Base-by-base conservation (phyloP, 2,113 vertebrate genomes). In the Gallinago media region DNA sequence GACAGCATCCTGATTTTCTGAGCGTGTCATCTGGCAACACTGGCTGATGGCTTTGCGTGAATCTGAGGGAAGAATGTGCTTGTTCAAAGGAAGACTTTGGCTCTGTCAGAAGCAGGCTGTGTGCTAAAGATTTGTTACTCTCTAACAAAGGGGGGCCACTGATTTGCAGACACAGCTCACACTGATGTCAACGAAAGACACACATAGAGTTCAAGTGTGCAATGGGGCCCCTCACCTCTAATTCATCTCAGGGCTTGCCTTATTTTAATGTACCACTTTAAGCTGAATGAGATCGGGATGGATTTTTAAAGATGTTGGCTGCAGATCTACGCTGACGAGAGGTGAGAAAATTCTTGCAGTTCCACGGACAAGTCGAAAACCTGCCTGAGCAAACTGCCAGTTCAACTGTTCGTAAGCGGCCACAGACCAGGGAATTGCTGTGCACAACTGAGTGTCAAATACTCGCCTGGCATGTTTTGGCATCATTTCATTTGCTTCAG, bases 281-380 rank as follows among this genome's bases (percentile, higher is more conserved):
- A 78, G 75, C 52, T 92, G 90, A 92, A 77, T 74, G 75, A 89
- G 63, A 84, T 23, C 2, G 5, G 68, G 75, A 56, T 67, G 40
- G 78, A 90, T 88, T 95, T 96, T 96, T 95, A 93, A 96, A 96
- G 95, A 90, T 67, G 71, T 83, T 96, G 85, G 89, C 95, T 95
- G 49, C 84, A 93, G 82, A 84, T 86, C 59, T 68, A 59, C 0
- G 0, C 70, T 75, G 88, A 92, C 0, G 42, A 92, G 80, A 96
- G 85, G 92, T 93, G 94, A 94, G 85, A 97, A 96, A 96, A 94
- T 95, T 63, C 82, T 95, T 77, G 72, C 85, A 80, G 38, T 67
- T 95, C 85, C 85, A 94, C 4, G 90, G 93, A 94, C 92, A 96
- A 96, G 88, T 92, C 21, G 59, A 96, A 96, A 96, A 95, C 82